These are phyloP conservation scores for Cheirogaleus medius DNA, from an alignment of 2,113 vertebrate species.

Conservation along the genomic window DNA sequence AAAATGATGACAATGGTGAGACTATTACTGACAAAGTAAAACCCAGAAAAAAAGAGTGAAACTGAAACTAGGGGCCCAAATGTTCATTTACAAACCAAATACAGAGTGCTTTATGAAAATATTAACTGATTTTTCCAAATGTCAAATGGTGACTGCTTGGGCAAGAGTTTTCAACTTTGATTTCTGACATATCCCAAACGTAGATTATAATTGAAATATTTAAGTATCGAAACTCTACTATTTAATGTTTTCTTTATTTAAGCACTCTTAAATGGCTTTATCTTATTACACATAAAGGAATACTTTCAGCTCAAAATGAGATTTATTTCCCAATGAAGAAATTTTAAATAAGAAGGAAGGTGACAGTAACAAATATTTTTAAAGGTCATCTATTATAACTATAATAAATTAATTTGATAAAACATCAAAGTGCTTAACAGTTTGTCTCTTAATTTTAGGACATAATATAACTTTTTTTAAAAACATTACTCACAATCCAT, in stretches of 20 bases:
- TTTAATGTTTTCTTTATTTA: background rate
- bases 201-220: background rate
- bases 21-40: background rate
- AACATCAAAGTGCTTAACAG: background rate
- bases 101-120: background rate
- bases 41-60: background rate
- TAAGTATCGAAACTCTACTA: background rate
- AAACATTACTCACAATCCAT: background rate
- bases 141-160: background rate
- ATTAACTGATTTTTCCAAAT: conserved; percentile 12
- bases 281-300: background rate
- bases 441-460: background rate
- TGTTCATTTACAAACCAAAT: background rate
- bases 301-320: background rate
- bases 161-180: background rate
- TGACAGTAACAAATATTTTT: conserved; percentile 1
- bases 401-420: background rate
- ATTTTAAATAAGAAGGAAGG: conserved; percentile 14
- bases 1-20: background rate
- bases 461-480: background rate
- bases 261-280: background rate
- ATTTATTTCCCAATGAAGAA: background rate
- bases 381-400: background rate
- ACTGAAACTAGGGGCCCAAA: background rate
- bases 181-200: background rate